Conservation (phyloP, 2,888 invertebrate genomes). For the Drosophila robusta region DNA sequence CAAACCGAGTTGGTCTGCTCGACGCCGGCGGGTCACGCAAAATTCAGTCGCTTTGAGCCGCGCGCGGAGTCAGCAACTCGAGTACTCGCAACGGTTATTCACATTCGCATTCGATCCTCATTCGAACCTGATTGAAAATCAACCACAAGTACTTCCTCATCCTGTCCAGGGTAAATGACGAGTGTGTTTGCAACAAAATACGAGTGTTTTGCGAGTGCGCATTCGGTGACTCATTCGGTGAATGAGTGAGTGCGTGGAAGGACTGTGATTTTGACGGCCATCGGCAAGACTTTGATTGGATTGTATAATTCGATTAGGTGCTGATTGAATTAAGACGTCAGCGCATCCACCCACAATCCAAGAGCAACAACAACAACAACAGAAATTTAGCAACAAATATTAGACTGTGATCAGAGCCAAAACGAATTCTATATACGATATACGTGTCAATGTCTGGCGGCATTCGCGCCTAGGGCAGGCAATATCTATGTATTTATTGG, state of each 20-base stretch:
- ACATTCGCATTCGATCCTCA: not conserved
- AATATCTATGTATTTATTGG: constrained; percentile 18
- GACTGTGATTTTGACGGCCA: constrained; percentile 57
- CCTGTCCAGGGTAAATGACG: constrained; percentile 45
- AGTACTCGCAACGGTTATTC: constrained; percentile 44
- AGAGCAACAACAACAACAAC: constrained; percentile 19
- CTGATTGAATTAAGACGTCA: constrained; percentile 79
- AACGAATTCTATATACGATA: constrained; percentile 46
- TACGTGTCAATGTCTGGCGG: constrained; percentile 75
- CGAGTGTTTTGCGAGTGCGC: constrained; percentile 44
- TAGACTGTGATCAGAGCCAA: constrained; percentile 34
- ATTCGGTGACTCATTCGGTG: constrained; percentile 33
- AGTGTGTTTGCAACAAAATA: constrained; percentile 21
- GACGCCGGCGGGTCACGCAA: constrained; percentile 76
- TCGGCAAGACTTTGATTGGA: constrained; percentile 66
- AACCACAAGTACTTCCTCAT: constrained; percentile 13
- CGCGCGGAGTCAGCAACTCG: constrained; percentile 81
- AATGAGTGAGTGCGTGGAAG: constrained; percentile 5
- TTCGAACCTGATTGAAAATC: not conserved
- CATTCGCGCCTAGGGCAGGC: constrained; percentile 64
- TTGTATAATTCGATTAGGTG: constrained; percentile 77
- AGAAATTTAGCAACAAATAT: constrained; percentile 23
- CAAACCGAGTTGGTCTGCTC: constrained; percentile 65
- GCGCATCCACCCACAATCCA: constrained; percentile 52
- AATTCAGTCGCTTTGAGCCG: constrained; percentile 82